These are phyloP conservation scores for Sinonovacula constricta DNA, from an alignment of 1,140 invertebrate species.

Conservation along the genomic window DNA sequence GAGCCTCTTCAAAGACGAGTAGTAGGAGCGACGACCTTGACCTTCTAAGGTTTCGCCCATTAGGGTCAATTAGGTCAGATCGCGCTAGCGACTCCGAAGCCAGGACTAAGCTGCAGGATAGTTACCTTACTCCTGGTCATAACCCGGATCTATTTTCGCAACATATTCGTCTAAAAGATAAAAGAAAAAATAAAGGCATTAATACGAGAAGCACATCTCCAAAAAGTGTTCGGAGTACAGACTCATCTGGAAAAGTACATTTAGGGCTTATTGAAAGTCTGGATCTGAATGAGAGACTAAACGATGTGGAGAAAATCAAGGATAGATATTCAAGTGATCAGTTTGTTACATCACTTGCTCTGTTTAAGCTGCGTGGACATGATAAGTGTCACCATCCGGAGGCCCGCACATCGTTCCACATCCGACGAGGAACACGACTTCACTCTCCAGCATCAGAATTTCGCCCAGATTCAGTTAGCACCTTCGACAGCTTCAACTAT, in stretches of 20 bases:
- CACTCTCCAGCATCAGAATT: not conserved
- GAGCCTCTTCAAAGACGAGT: conserved; percentile 21
- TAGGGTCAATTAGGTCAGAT: not conserved
- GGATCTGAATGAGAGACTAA: conserved; percentile 44
- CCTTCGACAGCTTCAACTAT: conserved; percentile 21
- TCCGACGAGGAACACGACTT: conserved; percentile 27
- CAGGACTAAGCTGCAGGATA: conserved; percentile 27
- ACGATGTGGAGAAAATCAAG: conserved; percentile 49
- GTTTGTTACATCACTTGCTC: conserved; percentile 35
- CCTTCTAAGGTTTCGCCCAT: not conserved
- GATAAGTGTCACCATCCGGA: conserved; percentile 29
- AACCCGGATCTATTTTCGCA: conserved; percentile 39
- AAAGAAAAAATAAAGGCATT: not conserved
- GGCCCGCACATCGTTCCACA: conserved; percentile 8
- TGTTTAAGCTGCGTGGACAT: conserved; percentile 47
- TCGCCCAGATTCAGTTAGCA: not conserved
- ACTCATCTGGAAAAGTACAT: conserved; percentile 41
- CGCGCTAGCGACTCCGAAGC: conserved; percentile 32
- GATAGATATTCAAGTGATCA: conserved; percentile 48
- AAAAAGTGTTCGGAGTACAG: conserved; percentile 23
- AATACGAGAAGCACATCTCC: conserved; percentile 24
- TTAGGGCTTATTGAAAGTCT: conserved; percentile 47
- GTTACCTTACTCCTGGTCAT: conserved; percentile 24
- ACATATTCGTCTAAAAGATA: conserved; percentile 19
- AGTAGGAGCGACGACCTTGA: conserved; percentile 26